Percentiles rank a stretch among this genome's conserved stretches.
Conservation (phyloP, 1,140 invertebrate genomes). For the Andricus grossulariae region DNA sequence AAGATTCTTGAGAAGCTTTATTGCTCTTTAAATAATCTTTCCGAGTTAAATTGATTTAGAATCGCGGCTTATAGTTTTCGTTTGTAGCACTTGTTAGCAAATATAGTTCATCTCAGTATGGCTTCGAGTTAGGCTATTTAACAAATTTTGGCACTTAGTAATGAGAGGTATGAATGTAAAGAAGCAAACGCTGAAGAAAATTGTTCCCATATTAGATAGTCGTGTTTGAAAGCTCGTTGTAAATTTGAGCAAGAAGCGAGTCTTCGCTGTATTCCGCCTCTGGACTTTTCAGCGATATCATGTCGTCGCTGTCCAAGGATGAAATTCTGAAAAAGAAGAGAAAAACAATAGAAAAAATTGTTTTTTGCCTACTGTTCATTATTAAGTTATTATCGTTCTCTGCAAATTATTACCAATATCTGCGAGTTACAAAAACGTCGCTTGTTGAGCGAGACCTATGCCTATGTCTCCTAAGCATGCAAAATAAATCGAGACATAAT, state of each 20-base stretch:
- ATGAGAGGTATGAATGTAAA: conserved; percentile 33
- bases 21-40: conserved; percentile 29
- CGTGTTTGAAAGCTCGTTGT: conserved; percentile 71
- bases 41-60: conserved; percentile 26
- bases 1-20: conserved; percentile 4
- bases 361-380: conserved; percentile 30
- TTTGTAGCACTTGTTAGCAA: background rate
- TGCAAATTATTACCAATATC: conserved; percentile 61
- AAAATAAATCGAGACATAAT: conserved; percentile 50
- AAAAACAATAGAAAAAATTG: conserved; percentile 6
- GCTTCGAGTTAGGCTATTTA: background rate
- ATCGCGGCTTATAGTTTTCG: conserved; percentile 10
- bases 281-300: conserved; percentile 62
- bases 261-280: conserved; percentile 58
- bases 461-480: conserved; percentile 62
- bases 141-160: conserved; percentile 42
- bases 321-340: conserved; percentile 57
- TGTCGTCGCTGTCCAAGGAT: conserved; percentile 57
- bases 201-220: conserved; percentile 63
- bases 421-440: conserved; percentile 30
- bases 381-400: conserved; percentile 21
- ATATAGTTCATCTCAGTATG: background rate
- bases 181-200: conserved; percentile 18
- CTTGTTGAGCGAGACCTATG: conserved; percentile 58
- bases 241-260: conserved; percentile 68